A percentile compares a stretch with the other conserved stretches of the same genome.
Conservation (phyloP, 1,140 invertebrate genomes). For the Panagrolaimus sp. region DNA sequence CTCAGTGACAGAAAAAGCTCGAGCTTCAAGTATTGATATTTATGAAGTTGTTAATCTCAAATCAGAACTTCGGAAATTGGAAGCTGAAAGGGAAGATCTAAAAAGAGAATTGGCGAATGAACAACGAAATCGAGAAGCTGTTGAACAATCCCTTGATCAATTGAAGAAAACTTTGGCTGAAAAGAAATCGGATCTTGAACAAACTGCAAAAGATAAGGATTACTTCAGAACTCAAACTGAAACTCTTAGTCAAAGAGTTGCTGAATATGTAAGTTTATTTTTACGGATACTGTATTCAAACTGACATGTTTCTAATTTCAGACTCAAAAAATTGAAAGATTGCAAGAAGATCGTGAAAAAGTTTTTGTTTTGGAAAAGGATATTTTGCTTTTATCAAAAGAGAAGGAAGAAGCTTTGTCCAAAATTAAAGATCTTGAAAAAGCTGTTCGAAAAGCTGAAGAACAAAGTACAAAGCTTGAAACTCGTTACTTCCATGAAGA, state of each 20-base stretch:
- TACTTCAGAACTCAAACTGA: not conserved
- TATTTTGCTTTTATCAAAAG: not conserved
- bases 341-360: not conserved
- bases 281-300: not conserved
- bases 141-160: not conserved
- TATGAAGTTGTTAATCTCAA: not conserved
- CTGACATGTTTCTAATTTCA: no score
- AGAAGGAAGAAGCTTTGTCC: not conserved
- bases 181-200: constrained; percentile 3
- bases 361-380: not conserved
- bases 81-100: not conserved
- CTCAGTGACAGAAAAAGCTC: not conserved
- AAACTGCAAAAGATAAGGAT: not conserved
- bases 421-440: not conserved
- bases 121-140: not conserved
- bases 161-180: not conserved
- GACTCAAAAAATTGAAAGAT: not conserved
- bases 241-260: not conserved
- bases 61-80: not conserved
- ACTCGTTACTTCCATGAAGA: not conserved
- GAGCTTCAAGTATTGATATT: not conserved
- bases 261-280: constrained; percentile 2
- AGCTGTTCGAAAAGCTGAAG: not conserved
- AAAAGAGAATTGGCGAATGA: not conserved
- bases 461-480: not conserved